These are phyloP conservation scores for Sceliomorpha sp. DNA, from an alignment of 2,888 invertebrate species.

Conservation along the genomic window DNA sequence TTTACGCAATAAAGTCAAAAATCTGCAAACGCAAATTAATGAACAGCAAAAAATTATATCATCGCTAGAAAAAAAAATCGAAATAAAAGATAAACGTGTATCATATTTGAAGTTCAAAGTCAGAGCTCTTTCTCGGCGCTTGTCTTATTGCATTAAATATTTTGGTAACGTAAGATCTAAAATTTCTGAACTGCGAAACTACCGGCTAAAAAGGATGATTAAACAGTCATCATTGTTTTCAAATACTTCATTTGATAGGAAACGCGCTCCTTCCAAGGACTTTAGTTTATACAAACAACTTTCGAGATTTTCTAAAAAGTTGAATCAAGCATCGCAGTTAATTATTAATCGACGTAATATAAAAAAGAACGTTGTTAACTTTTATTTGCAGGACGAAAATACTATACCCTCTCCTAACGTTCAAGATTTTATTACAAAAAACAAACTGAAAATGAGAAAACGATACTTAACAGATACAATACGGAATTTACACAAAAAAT, in stretches of 20 bases:
- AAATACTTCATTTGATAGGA: background rate
- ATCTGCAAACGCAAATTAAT: background rate
- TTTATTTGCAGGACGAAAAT: background rate
- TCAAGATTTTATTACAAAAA: background rate
- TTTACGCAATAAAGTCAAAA: background rate
- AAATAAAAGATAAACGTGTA: background rate
- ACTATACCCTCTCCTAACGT: background rate
- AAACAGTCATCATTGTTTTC: background rate
- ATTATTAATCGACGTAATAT: background rate
- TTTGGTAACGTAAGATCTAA: background rate
- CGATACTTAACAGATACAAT: background rate
- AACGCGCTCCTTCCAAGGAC: background rate
- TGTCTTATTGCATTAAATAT: background rate
- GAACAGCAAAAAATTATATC: background rate
- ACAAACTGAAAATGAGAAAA: background rate
- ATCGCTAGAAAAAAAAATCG: background rate
- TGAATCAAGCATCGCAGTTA: background rate
- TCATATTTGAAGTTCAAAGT: background rate
- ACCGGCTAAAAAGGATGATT: background rate
- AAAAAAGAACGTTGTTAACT: background rate
- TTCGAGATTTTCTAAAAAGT: background rate
- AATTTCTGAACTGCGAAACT: background rate
- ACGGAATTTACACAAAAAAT: background rate
- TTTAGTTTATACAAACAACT: background rate
- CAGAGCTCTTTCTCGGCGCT: background rate